Conservation (phyloP, 1,140 invertebrate genomes). For the Brachionus koreanus region DNA sequence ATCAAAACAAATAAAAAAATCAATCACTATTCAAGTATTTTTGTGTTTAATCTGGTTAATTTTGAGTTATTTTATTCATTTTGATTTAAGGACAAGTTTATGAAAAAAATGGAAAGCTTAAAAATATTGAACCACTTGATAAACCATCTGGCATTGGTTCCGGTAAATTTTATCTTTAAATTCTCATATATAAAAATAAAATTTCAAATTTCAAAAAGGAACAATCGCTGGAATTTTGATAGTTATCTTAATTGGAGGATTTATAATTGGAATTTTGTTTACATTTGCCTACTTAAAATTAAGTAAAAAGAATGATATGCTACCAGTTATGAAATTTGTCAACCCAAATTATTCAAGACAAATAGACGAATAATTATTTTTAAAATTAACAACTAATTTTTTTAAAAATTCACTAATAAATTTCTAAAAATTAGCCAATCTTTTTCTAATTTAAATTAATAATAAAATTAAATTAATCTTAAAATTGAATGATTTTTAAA, state of each 20-base stretch:
- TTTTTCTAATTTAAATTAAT: too few relatives aligned
- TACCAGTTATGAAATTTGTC: slow-evolving; percentile 39
- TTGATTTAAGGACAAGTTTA: slow-evolving; percentile 12
- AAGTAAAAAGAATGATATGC: neutral
- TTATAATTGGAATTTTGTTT: neutral
- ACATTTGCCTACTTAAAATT: slow-evolving; percentile 24
- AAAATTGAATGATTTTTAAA: neutral
- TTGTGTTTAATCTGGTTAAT: neutral
- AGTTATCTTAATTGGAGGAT: neutral
- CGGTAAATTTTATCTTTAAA: neutral
- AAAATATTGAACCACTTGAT: slow-evolving; percentile 15
- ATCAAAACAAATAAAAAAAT: neutral
- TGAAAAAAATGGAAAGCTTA: neutral
- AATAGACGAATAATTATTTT: slow-evolving; percentile 3
- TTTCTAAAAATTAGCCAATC: neutral
- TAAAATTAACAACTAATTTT: neutral
- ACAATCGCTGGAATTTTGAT: neutral
- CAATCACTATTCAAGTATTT: slow-evolving; percentile 37
- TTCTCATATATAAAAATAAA: neutral
- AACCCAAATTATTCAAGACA: slow-evolving; percentile 31
- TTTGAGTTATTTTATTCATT: neutral
- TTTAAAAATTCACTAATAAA: neutral
- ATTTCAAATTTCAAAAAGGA: neutral
- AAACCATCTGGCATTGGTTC: neutral
- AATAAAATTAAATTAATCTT: too few relatives aligned